phyloP scores from a whole-genome alignment of 64 coral and sea anemone genomes.

The Montipora sp. region DNA sequence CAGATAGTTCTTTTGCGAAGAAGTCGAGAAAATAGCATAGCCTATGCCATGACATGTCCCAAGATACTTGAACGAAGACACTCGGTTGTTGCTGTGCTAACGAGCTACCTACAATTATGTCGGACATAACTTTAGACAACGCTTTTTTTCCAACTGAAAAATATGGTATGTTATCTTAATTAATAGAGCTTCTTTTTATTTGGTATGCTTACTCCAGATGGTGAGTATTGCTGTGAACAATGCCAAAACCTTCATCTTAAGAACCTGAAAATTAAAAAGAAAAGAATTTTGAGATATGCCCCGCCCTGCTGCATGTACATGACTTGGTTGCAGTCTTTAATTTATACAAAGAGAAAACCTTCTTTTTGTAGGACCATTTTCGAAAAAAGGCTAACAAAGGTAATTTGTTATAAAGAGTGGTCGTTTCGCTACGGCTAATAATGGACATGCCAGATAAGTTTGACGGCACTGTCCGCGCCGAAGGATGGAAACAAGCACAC shows the following conservation, averaged over 20 bases:
- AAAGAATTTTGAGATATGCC: neutral
- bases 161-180: too few relatives aligned
- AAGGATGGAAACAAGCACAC: too few relatives aligned
- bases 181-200: neutral
- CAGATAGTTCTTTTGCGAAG: conserved; percentile 33
- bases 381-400: too few relatives aligned
- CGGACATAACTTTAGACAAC: neutral
- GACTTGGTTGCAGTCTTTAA: too few relatives aligned
- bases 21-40: conserved; percentile 30
- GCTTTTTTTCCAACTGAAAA: too few relatives aligned
- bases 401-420: too few relatives aligned
- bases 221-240: neutral
- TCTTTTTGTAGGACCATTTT: too few relatives aligned
- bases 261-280: conserved; percentile 8
- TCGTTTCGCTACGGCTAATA: too few relatives aligned
- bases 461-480: too few relatives aligned
- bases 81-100: neutral
- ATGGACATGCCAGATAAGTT: too few relatives aligned
- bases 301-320: too few relatives aligned
- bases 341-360: too few relatives aligned
- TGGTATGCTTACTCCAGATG: neutral
- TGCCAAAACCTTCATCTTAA: neutral
- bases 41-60: conserved; percentile 45
- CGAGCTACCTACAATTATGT: neutral
- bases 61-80: conserved; percentile 31